Conservation (phyloP, 2,797 vertebrate genomes). For the Ataeniobius toweri region DNA sequence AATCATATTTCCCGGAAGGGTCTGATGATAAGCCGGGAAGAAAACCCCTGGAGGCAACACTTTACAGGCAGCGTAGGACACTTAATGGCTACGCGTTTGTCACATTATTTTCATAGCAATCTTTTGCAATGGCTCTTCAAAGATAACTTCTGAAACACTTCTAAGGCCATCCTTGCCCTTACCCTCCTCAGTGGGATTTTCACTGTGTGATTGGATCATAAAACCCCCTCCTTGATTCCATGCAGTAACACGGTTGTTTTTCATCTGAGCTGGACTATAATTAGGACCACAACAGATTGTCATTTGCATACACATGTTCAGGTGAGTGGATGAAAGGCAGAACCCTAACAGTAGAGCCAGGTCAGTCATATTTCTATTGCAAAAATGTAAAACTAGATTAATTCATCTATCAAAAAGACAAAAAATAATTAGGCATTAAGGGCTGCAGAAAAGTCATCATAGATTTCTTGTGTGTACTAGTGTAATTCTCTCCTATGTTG, state of each 20-base stretch:
- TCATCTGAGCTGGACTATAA: conserved; percentile 70
- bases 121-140: conserved; percentile 24
- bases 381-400: conserved; percentile 41
- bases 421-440: not conserved
- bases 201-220: conserved; percentile 38
- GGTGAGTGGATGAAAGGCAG: conserved; percentile 58
- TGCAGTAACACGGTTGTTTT: conserved; percentile 37
- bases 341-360: conserved; percentile 53
- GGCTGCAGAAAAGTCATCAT: no score
- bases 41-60: conserved; percentile 43
- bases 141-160: conserved; percentile 27
- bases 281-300: conserved; percentile 76
- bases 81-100: conserved; percentile 20
- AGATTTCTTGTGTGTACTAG: not conserved
- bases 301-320: conserved; percentile 73
- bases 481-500: conserved; percentile 2
- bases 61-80: conserved; percentile 24
- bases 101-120: conserved; percentile 9
- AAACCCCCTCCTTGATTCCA: conserved; percentile 29
- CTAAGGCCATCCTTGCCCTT: conserved; percentile 21
- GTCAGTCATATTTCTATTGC: conserved; percentile 56
- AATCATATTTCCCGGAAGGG: conserved; percentile 69
- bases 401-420: not conserved
- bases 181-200: conserved; percentile 28
- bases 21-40: conserved; percentile 42